phyloP scores from a whole-genome alignment of 2,113 vertebrate genomes.

The Sylvia atricapilla region DNA sequence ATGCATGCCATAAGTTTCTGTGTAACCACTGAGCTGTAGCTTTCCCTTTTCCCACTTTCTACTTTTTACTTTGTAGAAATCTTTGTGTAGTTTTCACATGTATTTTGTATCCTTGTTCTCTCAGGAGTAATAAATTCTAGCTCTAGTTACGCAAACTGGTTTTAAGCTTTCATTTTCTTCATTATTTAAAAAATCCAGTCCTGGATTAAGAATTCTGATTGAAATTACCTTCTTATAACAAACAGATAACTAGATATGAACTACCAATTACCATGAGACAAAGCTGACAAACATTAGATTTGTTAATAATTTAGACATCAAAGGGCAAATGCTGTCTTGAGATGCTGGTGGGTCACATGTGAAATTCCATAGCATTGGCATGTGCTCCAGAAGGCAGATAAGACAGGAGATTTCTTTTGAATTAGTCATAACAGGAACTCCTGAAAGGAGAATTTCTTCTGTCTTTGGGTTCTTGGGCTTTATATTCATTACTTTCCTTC shows the following conservation, averaged over 20 bases:
- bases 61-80: conserved; percentile 66
- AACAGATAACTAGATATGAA: not conserved
- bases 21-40: conserved; percentile 68
- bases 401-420: not conserved
- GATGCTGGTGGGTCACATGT: conserved; percentile 31
- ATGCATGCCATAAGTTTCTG: conserved; percentile 66
- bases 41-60: conserved; percentile 60
- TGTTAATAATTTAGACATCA: not conserved
- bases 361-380: not conserved
- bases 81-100: conserved; percentile 60
- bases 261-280: not conserved
- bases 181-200: not conserved
- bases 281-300: not conserved
- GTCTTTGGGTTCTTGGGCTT: conserved; percentile 51
- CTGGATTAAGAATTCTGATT: conserved; percentile 9
- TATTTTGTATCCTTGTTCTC: conserved; percentile 70
- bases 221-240: not conserved
- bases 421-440: conserved; percentile 11
- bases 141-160: conserved; percentile 49
- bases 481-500: conserved; percentile 32
- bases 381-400: conserved; percentile 19
- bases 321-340: conserved; percentile 1
- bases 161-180: conserved; percentile 64
- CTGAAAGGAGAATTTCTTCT: conserved; percentile 61
- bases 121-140: conserved; percentile 77